Conservation (phyloP, 1,140 invertebrate genomes). For the Neodiprion fabricii region DNA sequence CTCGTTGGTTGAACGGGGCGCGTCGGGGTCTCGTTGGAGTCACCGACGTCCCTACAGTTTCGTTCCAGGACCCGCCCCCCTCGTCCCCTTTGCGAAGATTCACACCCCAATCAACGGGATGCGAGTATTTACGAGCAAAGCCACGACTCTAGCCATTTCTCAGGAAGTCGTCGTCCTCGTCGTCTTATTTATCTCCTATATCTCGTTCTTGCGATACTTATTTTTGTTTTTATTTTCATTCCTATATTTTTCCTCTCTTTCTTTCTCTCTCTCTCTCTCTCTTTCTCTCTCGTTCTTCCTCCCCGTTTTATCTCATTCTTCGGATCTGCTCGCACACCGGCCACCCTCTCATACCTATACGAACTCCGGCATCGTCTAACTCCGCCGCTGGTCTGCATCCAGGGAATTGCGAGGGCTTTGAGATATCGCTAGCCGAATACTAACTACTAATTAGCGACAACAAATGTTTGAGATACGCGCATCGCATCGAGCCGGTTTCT, state of each 20-base stretch:
- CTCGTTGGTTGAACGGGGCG: background rate
- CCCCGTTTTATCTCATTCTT: no score
- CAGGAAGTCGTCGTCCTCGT: constrained; percentile 23
- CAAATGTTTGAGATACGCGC: background rate
- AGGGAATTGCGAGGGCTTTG: background rate
- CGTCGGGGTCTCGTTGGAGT: background rate
- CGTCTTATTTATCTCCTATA: background rate
- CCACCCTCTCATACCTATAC: no score
- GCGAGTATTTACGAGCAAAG: constrained; percentile 29
- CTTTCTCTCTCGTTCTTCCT: background rate
- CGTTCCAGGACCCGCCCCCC: background rate
- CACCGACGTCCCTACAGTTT: no score
- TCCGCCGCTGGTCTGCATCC: no score
- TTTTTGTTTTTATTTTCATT: background rate
- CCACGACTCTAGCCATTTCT: constrained; percentile 44
- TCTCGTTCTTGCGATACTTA: background rate
- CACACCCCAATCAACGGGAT: constrained; percentile 33
- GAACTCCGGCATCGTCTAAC: no score
- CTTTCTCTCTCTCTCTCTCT: background rate
- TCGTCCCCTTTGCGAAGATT: constrained; percentile 25
- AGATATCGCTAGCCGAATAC: background rate
- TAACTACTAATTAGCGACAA: constrained; percentile 6
- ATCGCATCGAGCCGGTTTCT: no score
- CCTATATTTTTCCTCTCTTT: background rate
- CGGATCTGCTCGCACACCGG: no score